Percentiles rank a stretch among this genome's conserved stretches.
phyloP scores from a whole-genome alignment of 2,797 vertebrate genomes.

The Simalia tracyae region DNA sequence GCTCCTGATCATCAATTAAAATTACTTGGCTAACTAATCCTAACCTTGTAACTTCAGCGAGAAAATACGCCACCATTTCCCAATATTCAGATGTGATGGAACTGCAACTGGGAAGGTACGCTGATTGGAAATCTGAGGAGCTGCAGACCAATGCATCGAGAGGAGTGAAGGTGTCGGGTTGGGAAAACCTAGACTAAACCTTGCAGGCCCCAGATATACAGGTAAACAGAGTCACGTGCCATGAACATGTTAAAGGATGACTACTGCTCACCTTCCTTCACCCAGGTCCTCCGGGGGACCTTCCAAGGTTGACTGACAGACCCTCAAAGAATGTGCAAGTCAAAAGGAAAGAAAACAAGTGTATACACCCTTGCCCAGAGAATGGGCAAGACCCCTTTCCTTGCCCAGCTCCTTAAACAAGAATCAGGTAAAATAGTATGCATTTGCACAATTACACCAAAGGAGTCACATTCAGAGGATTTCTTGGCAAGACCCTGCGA shows the following conservation, averaged over 20 bases:
- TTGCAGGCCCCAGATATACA: neutral
- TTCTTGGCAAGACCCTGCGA: neutral
- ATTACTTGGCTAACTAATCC: neutral
- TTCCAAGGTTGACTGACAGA: neutral
- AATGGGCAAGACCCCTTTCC: neutral
- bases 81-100: neutral
- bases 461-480: neutral
- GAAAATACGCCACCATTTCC: neutral
- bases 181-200: neutral
- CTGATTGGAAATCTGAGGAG: neutral
- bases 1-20: neutral
- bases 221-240: neutral
- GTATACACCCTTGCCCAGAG: neutral
- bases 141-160: neutral
- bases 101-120: neutral
- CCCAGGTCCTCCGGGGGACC: neutral
- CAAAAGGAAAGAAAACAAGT: neutral
- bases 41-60: neutral
- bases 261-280: neutral
- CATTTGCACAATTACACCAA: neutral
- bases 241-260: neutral
- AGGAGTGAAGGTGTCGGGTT: neutral
- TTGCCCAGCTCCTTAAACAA: neutral
- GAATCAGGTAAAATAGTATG: neutral
- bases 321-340: neutral